Evolutionary conservation across 2,888 invertebrate genomes (phyloP).

Genomic region (Creontiades dilutus): DNA sequence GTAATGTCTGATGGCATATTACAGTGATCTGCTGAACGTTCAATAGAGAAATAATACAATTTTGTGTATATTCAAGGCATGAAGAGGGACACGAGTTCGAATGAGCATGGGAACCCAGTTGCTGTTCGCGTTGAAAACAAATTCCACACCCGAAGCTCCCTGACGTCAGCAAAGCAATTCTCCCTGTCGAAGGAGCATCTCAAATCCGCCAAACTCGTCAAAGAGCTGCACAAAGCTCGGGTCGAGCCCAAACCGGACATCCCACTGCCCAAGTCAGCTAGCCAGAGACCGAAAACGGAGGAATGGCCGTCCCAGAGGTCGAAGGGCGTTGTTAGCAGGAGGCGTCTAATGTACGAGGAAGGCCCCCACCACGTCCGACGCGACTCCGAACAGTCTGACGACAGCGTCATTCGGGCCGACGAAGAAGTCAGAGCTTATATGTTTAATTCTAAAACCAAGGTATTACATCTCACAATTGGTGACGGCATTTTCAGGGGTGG

Average conservation of each 20-base stretch:
- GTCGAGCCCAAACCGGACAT: constrained; percentile 35
- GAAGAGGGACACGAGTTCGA: constrained; percentile 25
- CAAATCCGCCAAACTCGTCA: constrained; percentile 73
- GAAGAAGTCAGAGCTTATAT: constrained; percentile 83
- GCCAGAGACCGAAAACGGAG: not conserved
- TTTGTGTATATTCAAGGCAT: constrained; percentile 19
- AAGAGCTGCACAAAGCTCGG: constrained; percentile 63
- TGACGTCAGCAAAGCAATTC: constrained; percentile 64
- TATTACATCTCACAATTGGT: constrained; percentile 49
- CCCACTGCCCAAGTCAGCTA: not conserved
- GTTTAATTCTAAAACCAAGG: constrained; percentile 75
- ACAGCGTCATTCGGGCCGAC: constrained; percentile 79
- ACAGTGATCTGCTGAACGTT: too few species aligned
- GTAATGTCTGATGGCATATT: too few species aligned
- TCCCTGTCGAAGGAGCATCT: constrained; percentile 73
- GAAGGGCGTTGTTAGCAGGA: constrained; percentile 25
- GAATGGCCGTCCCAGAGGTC: not conserved
- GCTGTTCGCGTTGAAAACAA: constrained; percentile 20
- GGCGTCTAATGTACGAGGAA: constrained; percentile 59
- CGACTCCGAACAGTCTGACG: constrained; percentile 72
- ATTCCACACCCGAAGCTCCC: constrained; percentile 44
- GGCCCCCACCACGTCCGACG: constrained; percentile 10
- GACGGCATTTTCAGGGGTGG: constrained; percentile 18
- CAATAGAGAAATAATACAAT: not conserved
- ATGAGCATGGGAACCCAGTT: not conserved